These are phyloP conservation scores for Nephrocerus scutellatus DNA, from an alignment of 2,888 invertebrate genomes.

Conservation along the genomic window DNA sequence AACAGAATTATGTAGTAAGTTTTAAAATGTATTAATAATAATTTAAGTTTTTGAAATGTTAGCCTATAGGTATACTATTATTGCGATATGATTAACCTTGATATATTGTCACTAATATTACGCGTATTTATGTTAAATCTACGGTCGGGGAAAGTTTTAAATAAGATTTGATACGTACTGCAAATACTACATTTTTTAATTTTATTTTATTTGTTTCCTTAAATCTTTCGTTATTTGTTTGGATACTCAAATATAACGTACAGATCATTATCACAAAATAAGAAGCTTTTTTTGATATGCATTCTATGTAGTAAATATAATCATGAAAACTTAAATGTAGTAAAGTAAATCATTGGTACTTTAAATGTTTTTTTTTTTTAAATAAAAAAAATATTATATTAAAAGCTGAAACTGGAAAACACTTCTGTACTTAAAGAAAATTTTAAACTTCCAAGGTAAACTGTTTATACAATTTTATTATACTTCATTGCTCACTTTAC, in stretches of 20 bases:
- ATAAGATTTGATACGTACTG: too few relatives aligned
- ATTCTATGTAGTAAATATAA: not conserved
- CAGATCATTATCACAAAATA: not conserved
- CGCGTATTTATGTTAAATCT: slow-evolving; percentile 5
- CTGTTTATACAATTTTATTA: too few relatives aligned
- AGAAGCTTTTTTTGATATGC: not conserved
- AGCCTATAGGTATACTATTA: too few relatives aligned
- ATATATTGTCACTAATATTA: slow-evolving; percentile 20
- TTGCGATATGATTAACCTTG: slow-evolving; percentile 22
- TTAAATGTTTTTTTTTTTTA: too few relatives aligned
- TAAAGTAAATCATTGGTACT: too few relatives aligned
- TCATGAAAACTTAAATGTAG: not conserved
- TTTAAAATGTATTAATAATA: slow-evolving; percentile 4
- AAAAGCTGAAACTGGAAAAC: too few relatives aligned
- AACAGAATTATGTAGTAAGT: slow-evolving; percentile 21
- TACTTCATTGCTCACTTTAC: too few relatives aligned
- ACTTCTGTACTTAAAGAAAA: too few relatives aligned
- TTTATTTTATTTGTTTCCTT: not conserved
- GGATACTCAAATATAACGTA: slow-evolving; percentile 1
- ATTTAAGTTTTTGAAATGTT: slow-evolving; percentile 15
- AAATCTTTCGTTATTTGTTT: slow-evolving; percentile 2
- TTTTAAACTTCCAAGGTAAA: too few relatives aligned
- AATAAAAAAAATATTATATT: too few relatives aligned
- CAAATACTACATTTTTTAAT: not conserved
- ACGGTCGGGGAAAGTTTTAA: too few relatives aligned